Percentiles rank a stretch among this genome's conserved stretches.
phyloP scores from a whole-genome alignment of 2,797 vertebrate genomes.

The Pteropus rufus region DNA sequence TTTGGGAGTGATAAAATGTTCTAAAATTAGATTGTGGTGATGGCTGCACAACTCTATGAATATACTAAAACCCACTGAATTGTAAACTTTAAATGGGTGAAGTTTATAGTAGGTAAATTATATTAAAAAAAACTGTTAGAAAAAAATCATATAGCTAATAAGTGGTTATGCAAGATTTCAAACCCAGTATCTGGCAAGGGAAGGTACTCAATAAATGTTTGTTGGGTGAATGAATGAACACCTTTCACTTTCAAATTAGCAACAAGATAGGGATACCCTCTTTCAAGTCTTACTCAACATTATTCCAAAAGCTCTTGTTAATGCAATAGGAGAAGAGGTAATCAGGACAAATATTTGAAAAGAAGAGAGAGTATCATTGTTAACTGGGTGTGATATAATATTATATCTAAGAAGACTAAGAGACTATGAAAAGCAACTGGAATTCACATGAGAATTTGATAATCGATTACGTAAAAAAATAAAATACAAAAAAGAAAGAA shows the following conservation, averaged over 20 bases:
- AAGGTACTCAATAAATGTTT: background rate
- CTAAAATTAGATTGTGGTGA: background rate
- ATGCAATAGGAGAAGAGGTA: background rate
- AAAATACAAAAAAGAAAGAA: background rate
- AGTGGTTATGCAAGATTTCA: background rate
- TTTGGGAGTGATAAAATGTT: background rate
- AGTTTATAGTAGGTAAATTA: background rate
- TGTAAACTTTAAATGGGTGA: background rate
- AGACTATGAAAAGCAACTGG: constrained; percentile 7
- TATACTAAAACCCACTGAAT: background rate
- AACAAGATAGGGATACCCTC: background rate
- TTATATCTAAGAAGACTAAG: background rate
- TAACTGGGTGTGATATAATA: background rate
- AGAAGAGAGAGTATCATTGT: background rate
- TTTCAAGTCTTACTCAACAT: constrained; percentile 17
- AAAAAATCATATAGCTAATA: background rate
- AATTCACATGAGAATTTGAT: constrained; percentile 20
- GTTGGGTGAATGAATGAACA: background rate
- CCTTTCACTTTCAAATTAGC: background rate
- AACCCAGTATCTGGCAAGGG: background rate
- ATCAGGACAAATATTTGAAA: constrained; percentile 34
- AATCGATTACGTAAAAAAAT: background rate
- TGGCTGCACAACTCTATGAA: background rate
- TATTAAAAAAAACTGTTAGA: background rate
- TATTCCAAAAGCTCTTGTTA: background rate